These are phyloP conservation scores for Globodera rostochiensis DNA, from an alignment of 1,140 invertebrate genomes.

Conservation along the genomic window DNA sequence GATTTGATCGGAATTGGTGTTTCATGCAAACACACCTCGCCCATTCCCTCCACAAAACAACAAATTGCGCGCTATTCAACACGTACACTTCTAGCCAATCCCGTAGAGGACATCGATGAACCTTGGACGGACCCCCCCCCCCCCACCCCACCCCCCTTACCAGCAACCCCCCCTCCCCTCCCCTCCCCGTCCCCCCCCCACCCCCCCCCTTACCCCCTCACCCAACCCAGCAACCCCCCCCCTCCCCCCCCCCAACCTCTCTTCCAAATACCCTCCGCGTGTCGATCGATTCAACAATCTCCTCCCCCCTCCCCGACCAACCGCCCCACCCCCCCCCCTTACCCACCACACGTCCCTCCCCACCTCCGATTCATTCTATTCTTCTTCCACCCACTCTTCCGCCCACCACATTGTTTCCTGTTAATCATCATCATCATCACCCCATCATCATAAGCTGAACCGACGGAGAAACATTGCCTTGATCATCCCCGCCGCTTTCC, in stretches of 20 bases:
- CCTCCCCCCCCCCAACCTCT: not conserved
- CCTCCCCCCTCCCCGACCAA: not conserved
- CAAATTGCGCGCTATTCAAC: too few species aligned
- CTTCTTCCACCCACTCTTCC: not conserved
- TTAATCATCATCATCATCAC: not conserved
- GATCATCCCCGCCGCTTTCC: not conserved
- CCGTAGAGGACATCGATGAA: too few species aligned
- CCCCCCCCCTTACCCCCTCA: not conserved
- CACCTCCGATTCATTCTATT: not conserved
- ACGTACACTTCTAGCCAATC: too few species aligned
- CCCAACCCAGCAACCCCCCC: slow-evolving; percentile 5
- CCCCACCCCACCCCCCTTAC: not conserved
- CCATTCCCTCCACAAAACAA: too few species aligned
- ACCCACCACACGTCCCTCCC: too few species aligned
- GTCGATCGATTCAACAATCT: too few species aligned
- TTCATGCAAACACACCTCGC: too few species aligned
- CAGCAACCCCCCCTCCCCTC: not conserved
- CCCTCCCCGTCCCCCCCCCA: not conserved
- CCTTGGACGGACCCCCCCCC: not conserved
- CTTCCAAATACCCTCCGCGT: not conserved
- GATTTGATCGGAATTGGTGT: too few species aligned
- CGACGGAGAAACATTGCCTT: not conserved
- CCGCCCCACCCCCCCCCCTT: too few species aligned
- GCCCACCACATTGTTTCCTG: not conserved
- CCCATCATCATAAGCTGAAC: not conserved